Evolutionary conservation across 2,113 vertebrate genomes (phyloP), one percentile per base, ranked within the genome.

Genomic region (Ictalurus punctatus): DNA sequence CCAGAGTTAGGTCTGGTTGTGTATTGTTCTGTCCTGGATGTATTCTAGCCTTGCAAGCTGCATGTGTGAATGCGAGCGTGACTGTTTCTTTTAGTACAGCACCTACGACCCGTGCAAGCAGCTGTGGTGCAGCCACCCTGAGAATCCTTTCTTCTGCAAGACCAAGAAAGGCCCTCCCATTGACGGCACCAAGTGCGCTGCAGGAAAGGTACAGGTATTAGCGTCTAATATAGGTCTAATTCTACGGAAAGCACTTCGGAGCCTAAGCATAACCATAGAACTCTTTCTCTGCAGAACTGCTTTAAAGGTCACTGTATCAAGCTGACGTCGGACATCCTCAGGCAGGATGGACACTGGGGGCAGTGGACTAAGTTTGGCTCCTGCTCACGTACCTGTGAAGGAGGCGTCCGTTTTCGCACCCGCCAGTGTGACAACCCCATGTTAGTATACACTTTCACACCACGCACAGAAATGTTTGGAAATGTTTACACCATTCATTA

Each of bases 231-330:
- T 34, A 73, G 2, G 6, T 63, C 59, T 8, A 37, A 37, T 73
- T 13, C 27, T n/a, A n/a, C 16, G 6, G 17, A 7, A 73, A 37
- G 69, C 69, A 27, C 76, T n/a, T 73, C 65, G 40, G 12, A 23
- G 73, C 73, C 7, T 40, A 30, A 25, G 19, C 12, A 6, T 52
- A 27, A 59, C 54, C 30, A 23, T 0, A 27, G 58, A 4, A 6
- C 0, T 37, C 21, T 25, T 58, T 21, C 34, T 34, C 30, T 34
- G 37, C 92, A 99, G 98, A 96, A 99, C 86, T 99, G 98, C 93
- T 99, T 98, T 84, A 99, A 97, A 93, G 98, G 98, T 58, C 97
- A 97, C 93, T 99, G 98, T 93, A 97, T 99, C 94, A 98, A 96
- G 95, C 91, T 99, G 40, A 99, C 97, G 0, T 96, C 97, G 4